These are phyloP conservation scores for Oryzias sinensis DNA, from an alignment of 2,797 vertebrate species.

Conservation along the genomic window DNA sequence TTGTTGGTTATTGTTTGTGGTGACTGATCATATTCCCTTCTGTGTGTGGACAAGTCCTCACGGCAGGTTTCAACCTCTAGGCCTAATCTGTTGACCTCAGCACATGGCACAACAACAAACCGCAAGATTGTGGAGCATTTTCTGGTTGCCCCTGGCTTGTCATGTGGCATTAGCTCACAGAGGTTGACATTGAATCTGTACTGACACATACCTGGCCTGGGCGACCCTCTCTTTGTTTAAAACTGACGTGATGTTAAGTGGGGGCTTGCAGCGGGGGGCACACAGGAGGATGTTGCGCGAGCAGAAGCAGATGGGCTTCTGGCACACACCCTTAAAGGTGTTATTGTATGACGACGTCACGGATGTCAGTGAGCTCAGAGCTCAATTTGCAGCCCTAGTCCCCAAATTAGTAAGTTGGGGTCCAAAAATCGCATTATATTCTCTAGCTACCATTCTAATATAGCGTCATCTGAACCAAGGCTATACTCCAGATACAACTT, in stretches of 20 bases:
- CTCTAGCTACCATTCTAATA: too few species aligned
- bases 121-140: slow-evolving; percentile 49
- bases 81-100: slow-evolving; percentile 30
- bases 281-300: slow-evolving; percentile 26
- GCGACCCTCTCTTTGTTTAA: slow-evolving; percentile 69
- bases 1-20: too few species aligned
- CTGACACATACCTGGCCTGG: slow-evolving; percentile 68
- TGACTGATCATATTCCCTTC: too few species aligned
- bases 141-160: slow-evolving; percentile 68
- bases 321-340: slow-evolving; percentile 37
- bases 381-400: slow-evolving; percentile 17
- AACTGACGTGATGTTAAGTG: slow-evolving; percentile 73
- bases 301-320: slow-evolving; percentile 55
- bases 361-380: slow-evolving; percentile 39
- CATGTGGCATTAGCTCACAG: slow-evolving; percentile 64
- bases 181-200: slow-evolving; percentile 41
- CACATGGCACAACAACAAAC: slow-evolving; percentile 49
- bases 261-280: slow-evolving; percentile 53
- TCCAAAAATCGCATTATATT: too few species aligned
- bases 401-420: slow-evolving; percentile 11
- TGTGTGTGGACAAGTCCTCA: slow-evolving; percentile 10
- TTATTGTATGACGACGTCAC: slow-evolving; percentile 38
- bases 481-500: too few species aligned
- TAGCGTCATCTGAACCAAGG: too few species aligned
- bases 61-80: slow-evolving; percentile 20